These are phyloP conservation scores for Ptiloglossa arizonensis DNA, from an alignment of 1,140 invertebrate genomes.

Conservation along the genomic window DNA sequence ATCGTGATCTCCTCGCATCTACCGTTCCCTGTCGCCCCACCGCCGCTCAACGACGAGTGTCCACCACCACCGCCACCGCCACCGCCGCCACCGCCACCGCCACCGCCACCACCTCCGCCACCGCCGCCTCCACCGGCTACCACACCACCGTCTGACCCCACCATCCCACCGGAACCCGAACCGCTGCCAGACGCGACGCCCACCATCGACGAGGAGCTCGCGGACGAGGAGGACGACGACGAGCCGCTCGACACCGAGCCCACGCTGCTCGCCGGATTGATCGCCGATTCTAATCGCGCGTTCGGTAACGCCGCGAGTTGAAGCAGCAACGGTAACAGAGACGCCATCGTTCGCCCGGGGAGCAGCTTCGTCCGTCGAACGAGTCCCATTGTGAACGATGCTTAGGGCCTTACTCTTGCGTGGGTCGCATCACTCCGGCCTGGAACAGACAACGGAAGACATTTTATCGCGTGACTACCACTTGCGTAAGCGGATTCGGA, in stretches of 20 bases:
- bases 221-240: conserved; percentile 66
- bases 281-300: conserved; percentile 67
- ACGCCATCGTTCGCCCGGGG: conserved; percentile 63
- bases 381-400: conserved; percentile 65
- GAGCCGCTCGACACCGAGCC: conserved; percentile 65
- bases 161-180: conserved; percentile 36
- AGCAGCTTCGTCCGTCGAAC: conserved; percentile 59
- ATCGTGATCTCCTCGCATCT: conserved; percentile 97
- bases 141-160: conserved; percentile 34
- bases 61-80: conserved; percentile 44
- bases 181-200: conserved; percentile 59
- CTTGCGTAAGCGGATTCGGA: too few relatives aligned
- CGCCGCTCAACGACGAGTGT: conserved; percentile 39
- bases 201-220: conserved; percentile 64
- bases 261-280: conserved; percentile 65
- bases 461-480: background rate
- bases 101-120: too few relatives aligned
- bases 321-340: conserved; percentile 55
- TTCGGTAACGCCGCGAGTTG: conserved; percentile 50
- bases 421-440: conserved; percentile 73
- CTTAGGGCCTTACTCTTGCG: conserved; percentile 61
- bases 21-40: conserved; percentile 45
- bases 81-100: conserved; percentile 41
- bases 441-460: conserved; percentile 62
- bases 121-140: conserved; percentile 46